A percentile compares a stretch with the other conserved stretches of the same genome.
Conservation (phyloP, 2,797 vertebrate species). For the Zenarchopterus dispar region DNA sequence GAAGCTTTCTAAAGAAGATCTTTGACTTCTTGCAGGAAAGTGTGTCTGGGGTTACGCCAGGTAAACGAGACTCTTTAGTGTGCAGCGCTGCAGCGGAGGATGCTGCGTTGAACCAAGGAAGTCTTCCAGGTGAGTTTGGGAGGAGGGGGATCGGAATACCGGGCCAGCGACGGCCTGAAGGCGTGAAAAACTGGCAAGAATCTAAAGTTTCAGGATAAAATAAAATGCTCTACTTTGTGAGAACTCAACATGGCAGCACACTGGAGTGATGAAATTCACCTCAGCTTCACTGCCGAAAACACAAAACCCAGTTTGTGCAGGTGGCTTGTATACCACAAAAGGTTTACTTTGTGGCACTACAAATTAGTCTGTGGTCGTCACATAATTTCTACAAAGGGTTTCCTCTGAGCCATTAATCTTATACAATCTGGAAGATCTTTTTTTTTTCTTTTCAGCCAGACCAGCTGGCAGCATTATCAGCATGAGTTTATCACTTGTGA, state of each 20-base stretch:
- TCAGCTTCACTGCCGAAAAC: constrained; percentile 15
- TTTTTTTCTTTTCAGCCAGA: constrained; percentile 21
- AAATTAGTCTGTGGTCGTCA: constrained; percentile 16
- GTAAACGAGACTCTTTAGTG: constrained; percentile 87
- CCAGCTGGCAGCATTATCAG: constrained; percentile 59
- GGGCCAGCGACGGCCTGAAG: constrained; percentile 18
- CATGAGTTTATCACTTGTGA: constrained; percentile 60
- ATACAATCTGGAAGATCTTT: constrained; percentile 30
- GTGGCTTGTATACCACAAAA: background rate
- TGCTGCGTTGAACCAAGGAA: constrained; percentile 75
- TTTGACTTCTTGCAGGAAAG: constrained; percentile 83
- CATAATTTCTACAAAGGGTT: constrained; percentile 25
- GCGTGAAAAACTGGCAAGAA: constrained; percentile 7
- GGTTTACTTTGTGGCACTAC: constrained; percentile 2
- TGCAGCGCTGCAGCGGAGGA: constrained; percentile 88
- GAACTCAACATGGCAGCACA: constrained; percentile 21
- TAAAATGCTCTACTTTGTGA: constrained; percentile 8
- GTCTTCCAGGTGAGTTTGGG: constrained; percentile 82
- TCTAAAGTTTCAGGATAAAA: too few species aligned
- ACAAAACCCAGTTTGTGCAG: background rate
- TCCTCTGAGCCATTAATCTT: constrained; percentile 35
- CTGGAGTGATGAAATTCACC: constrained; percentile 14
- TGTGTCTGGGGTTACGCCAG: constrained; percentile 84
- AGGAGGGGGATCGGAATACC: constrained; percentile 14
- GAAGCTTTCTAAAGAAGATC: background rate